These are phyloP conservation scores for Brenthis daphne DNA, from an alignment of 2,888 invertebrate genomes.

Conservation along the genomic window DNA sequence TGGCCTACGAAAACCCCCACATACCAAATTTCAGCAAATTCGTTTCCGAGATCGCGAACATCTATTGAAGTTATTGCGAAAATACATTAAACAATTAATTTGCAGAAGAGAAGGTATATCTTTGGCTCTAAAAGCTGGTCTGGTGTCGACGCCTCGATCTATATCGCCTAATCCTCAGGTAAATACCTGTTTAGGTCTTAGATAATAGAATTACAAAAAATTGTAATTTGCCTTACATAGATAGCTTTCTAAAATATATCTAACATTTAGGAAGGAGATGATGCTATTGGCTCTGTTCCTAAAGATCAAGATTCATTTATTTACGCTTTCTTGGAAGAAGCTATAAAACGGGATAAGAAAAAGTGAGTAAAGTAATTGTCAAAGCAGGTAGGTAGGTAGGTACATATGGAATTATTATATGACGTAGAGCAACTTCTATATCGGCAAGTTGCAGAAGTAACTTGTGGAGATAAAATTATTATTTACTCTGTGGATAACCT, in stretches of 20 bases:
- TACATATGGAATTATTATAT: too few species aligned
- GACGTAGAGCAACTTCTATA: too few species aligned
- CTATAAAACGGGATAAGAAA: conserved; percentile 69
- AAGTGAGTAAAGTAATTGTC: conserved; percentile 53
- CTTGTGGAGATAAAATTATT: too few species aligned
- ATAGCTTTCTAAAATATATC: background rate
- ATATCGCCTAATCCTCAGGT: conserved; percentile 58
- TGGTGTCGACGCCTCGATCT: conserved; percentile 66
- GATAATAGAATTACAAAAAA: too few species aligned
- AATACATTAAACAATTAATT: background rate
- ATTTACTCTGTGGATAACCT: too few species aligned
- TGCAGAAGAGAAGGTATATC: conserved; percentile 64
- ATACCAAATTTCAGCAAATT: too few species aligned
- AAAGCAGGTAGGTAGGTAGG: background rate
- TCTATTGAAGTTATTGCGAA: too few species aligned
- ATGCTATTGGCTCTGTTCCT: conserved; percentile 48
- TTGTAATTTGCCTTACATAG: too few species aligned
- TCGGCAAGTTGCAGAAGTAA: too few species aligned
- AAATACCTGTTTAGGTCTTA: conserved; percentile 18
- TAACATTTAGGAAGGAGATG: conserved; percentile 51
- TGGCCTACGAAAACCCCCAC: too few species aligned
- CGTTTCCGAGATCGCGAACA: too few species aligned
- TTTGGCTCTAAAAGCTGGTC: conserved; percentile 68
- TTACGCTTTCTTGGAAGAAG: conserved; percentile 72
- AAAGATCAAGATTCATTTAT: conserved; percentile 70